Evolutionary conservation across 2,113 vertebrate genomes (phyloP).

Genomic region (Lasiurus cinereus): DNA sequence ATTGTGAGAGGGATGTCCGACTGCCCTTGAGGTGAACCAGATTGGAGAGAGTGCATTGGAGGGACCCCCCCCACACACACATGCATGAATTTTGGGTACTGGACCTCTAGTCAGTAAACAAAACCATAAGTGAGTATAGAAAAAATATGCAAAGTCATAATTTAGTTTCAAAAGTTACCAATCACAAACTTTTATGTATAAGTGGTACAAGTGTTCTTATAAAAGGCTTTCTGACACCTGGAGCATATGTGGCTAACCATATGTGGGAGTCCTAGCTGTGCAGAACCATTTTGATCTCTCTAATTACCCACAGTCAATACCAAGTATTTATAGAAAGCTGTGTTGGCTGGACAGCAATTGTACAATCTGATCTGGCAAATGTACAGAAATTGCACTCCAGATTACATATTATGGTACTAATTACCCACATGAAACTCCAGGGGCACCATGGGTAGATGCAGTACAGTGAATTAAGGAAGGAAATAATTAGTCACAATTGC

Average conservation of each 20-base stretch:
- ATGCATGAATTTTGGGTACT: too few species aligned
- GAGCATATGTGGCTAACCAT: background rate
- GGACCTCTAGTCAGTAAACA: background rate
- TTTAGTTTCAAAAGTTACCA: background rate
- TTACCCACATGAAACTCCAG: constrained; percentile 75
- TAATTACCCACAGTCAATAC: background rate
- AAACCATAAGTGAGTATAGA: background rate
- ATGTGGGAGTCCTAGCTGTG: background rate
- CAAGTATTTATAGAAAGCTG: constrained; percentile 40
- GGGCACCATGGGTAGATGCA: constrained; percentile 64
- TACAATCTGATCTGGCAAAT: constrained; percentile 67
- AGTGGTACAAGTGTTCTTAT: background rate
- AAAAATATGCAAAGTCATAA: background rate
- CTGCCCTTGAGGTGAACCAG: too few species aligned
- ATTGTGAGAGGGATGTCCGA: too few species aligned
- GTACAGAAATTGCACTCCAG: constrained; percentile 24
- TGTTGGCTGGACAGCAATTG: background rate
- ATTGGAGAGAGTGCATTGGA: too few species aligned
- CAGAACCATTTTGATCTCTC: background rate
- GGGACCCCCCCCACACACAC: too few species aligned
- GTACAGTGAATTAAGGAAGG: constrained; percentile 76
- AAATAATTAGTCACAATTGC: constrained; percentile 77
- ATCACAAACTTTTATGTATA: background rate
- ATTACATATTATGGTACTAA: constrained; percentile 67
- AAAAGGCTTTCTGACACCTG: background rate